A percentile compares a stretch with the other conserved stretches of the same genome.
Conservation (phyloP, 2,888 invertebrate species). For the Eupithecia subumbrata region DNA sequence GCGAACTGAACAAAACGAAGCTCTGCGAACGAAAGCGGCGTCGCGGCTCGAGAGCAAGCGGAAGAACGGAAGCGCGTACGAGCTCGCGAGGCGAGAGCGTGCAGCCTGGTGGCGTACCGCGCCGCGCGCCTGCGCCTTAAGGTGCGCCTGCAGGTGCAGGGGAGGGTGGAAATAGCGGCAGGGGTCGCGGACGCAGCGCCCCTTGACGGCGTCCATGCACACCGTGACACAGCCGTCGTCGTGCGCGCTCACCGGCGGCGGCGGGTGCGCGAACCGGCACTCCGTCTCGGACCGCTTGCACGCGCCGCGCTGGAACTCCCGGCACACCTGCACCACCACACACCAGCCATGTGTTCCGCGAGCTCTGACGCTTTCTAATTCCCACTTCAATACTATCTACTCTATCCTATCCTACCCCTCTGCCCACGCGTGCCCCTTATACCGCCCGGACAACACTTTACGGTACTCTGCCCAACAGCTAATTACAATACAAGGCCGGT, state of each 20-base stretch:
- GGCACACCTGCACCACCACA: slow-evolving; percentile 93
- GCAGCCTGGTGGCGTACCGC: slow-evolving; percentile 91
- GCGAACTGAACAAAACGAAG: slow-evolving; percentile 80
- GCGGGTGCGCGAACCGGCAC: slow-evolving; percentile 99
- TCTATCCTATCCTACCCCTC: slow-evolving; percentile 31
- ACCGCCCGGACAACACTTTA: slow-evolving; percentile 47
- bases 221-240: slow-evolving; percentile 99
- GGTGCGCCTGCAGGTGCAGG: slow-evolving; percentile 99
- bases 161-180: slow-evolving; percentile 99
- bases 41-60: slow-evolving; percentile 81
- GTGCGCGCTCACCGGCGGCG: slow-evolving; percentile 97
- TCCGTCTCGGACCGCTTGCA: slow-evolving; percentile 98
- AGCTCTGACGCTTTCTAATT: not conserved
- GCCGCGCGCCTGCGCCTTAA: slow-evolving; percentile 98
- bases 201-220: slow-evolving; percentile 99
- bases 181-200: slow-evolving; percentile 99
- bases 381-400: not conserved
- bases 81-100: slow-evolving; percentile 82
- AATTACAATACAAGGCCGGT: slow-evolving; percentile 27
- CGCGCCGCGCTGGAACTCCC: slow-evolving; percentile 99
- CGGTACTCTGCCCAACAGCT: slow-evolving; percentile 33
- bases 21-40: slow-evolving; percentile 82
- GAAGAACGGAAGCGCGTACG: slow-evolving; percentile 81
- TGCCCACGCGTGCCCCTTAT: not conserved
- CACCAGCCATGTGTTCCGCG: slow-evolving; percentile 73